phyloP scores from a whole-genome alignment of 1,140 invertebrate species.

The Neocloeon triangulifer region DNA sequence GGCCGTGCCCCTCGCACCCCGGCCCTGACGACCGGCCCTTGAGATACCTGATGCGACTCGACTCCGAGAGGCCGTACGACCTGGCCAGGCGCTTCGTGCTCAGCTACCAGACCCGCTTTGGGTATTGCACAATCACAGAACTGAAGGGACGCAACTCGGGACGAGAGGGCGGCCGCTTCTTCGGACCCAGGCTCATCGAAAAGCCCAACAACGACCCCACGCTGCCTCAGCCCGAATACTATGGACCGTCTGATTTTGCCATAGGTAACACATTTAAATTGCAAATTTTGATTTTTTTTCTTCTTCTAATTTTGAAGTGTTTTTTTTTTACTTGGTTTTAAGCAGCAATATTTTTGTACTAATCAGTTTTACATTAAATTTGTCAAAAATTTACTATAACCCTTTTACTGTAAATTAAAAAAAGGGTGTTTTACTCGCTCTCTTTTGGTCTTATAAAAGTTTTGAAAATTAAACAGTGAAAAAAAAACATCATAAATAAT shows the following conservation, averaged over 20 bases:
- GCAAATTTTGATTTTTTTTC: slow-evolving; percentile 1
- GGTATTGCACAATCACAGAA: slow-evolving; percentile 36
- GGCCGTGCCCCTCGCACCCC: slow-evolving; percentile 16
- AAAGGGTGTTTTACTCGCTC: too few species aligned
- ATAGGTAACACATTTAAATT: slow-evolving; percentile 23
- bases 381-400: too few species aligned
- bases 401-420: too few species aligned
- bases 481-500: too few species aligned
- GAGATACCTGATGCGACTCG: slow-evolving; percentile 36
- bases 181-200: slow-evolving; percentile 37
- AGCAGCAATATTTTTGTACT: too few species aligned
- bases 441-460: too few species aligned
- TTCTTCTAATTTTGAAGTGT: too few species aligned
- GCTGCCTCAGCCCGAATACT: slow-evolving; percentile 35
- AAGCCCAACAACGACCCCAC: slow-evolving; percentile 35
- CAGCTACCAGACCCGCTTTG: slow-evolving; percentile 35
- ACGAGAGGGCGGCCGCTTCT: slow-evolving; percentile 40
- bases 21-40: slow-evolving; percentile 17
- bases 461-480: too few species aligned
- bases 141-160: slow-evolving; percentile 37
- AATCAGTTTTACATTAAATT: too few species aligned
- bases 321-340: too few species aligned
- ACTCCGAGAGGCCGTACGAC: slow-evolving; percentile 42
- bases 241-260: slow-evolving; percentile 39
- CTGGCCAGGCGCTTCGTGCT: slow-evolving; percentile 34